Percentiles rank a stretch among this genome's conserved stretches.
Evolutionary conservation across 2,113 vertebrate genomes (phyloP).

Genomic region (Bubo scandiacus): DNA sequence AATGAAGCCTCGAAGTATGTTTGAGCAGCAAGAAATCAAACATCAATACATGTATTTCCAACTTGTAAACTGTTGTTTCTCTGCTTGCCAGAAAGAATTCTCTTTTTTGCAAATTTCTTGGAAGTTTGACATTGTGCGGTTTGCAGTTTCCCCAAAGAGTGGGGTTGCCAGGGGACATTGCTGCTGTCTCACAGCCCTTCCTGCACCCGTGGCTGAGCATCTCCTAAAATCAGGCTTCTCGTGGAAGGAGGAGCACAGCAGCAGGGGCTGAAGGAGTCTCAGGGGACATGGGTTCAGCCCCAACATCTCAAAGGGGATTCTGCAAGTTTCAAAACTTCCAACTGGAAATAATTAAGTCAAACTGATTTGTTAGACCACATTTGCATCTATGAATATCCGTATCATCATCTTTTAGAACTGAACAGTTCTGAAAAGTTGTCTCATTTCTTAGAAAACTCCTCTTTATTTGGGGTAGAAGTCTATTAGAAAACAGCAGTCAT

Average conservation of each 20-base stretch:
- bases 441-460: background rate
- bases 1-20: slow-evolving; percentile 10
- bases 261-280: background rate
- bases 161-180: accelerated
- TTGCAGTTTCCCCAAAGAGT: background rate
- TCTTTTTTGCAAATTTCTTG: background rate
- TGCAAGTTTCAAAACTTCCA: background rate
- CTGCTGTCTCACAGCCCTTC: background rate
- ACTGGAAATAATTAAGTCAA: background rate
- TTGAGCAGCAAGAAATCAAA: slow-evolving; percentile 43
- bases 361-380: background rate
- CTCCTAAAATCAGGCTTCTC: background rate
- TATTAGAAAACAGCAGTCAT: background rate
- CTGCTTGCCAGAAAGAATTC: background rate
- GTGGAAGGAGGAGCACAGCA: background rate
- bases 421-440: background rate
- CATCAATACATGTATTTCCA: background rate
- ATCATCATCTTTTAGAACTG: background rate
- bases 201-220: background rate
- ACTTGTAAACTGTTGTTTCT: background rate
- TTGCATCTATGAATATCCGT: background rate
- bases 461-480: background rate
- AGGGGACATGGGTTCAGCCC: background rate
- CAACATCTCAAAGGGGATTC: background rate
- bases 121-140: background rate